Evolutionary conservation across 2,797 vertebrate species (phyloP).

Genomic region (Rhynchonycteris naso): DNA sequence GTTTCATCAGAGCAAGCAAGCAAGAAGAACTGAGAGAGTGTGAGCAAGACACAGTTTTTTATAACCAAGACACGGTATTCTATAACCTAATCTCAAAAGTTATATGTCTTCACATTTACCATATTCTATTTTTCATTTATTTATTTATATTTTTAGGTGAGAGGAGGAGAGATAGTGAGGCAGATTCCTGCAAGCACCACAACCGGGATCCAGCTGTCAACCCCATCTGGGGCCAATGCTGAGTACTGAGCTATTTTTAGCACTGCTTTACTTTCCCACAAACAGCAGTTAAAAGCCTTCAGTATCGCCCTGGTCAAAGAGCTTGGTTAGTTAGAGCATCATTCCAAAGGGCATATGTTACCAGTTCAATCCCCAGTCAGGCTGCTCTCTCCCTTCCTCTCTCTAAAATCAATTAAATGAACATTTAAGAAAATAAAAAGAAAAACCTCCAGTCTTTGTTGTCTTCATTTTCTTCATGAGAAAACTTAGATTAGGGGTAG

Average conservation of each 20-base stretch:
- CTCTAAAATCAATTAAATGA: no score
- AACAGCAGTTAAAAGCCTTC: background rate
- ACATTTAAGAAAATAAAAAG: no score
- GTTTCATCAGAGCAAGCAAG: background rate
- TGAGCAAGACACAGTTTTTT: background rate
- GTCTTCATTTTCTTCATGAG: background rate
- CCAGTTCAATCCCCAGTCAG: no score
- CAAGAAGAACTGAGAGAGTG: background rate
- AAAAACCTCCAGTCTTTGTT: background rate
- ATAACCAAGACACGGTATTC: background rate
- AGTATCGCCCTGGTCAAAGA: background rate
- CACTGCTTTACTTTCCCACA: background rate
- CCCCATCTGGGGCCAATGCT: no score
- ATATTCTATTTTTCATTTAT: background rate
- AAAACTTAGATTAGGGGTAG: conserved; percentile 5
- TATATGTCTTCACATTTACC: background rate
- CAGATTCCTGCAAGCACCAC: no score
- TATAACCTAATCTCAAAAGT: background rate
- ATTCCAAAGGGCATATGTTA: no score
- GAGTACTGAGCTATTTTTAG: no score
- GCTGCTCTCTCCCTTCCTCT: no score
- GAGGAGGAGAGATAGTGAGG: no score
- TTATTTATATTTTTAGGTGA: no score
- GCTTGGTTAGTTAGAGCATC: no score
- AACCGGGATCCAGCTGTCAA: no score